Base-by-base conservation (phyloP, 2,113 vertebrate species). In the Hippocampus mohnikei region DNA sequence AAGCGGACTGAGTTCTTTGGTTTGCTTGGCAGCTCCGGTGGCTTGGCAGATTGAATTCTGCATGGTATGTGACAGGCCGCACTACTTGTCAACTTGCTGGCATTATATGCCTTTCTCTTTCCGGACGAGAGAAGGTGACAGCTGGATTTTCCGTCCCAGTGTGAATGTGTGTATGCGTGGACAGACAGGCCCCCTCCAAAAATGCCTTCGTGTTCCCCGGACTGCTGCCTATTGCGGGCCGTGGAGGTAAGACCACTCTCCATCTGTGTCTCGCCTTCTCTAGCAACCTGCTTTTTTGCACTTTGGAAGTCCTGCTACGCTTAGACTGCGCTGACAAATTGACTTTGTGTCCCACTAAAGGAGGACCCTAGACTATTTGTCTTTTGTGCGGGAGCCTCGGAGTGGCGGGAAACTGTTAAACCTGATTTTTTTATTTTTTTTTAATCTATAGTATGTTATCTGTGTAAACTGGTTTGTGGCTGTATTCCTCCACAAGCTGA, bases 131-230 rank as follows among this genome's bases (percentile, higher is more conserved):
- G 68, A 59, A 65, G 73, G 71, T 59, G 53, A 69, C 59, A 66
- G 67, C 73, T 20, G 66, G 80, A 29, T 65, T 83, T 82, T 73
- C 66, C 73, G 62, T 84, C 27, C 81, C 40, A 52, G 55, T 37
- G 48, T 52, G 59, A 66, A 69, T 62, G 76, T 65, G 80, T 75
- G 80, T 70, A 79, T 71, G 81, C 67, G 79, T 61, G 67, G 58
- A 76, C 87, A 92, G 90, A 81, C 87, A 69, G 78, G 75, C 81
- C 84, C 74, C 78, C 59, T 86, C 90, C 92, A 89, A 91, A 92
- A 94, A 96, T 96, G 94, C 96, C 95, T 84, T 95, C 95, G 89
- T 95, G 93, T 90, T 95, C 94, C 85, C 92, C 94, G 48, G 91
- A 94, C 90, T 95, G 95, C 93, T 95, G 95, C 91, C 92, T 95